Base-by-base conservation (phyloP, 2,113 vertebrate species). In the Sorex araneus region DNA sequence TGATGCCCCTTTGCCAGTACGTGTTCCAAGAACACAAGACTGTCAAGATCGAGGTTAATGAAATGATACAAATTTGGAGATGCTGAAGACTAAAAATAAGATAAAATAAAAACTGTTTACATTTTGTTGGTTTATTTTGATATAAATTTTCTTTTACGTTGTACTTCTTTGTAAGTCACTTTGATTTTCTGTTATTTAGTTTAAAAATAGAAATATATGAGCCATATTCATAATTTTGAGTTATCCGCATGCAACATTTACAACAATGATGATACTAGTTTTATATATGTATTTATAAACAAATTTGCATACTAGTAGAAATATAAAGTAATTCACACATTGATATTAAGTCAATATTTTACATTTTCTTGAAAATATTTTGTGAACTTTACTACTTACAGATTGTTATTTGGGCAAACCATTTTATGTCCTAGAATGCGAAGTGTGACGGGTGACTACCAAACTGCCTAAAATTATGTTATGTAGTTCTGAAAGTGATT, bases 341-440 rank as follows among this genome's bases (percentile, higher is more conserved):
- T 90, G 36, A 82, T 82, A 67, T 11, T 79, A 70, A 84, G 70
- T 78, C 88, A 45, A 6, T 89, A 30, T 71, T 78, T 84, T 90
- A 67, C 50, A 21, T 80, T 89, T 89, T 75, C 34, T 87, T 84
- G 6, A 77, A 88, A 88, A 25, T 75, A 9, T 92, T 93, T 43
- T 92, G 11, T 83, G 16, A 54, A 32, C 73, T 89, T 78, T 92
- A 79, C 1, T n/a, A 60, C 36, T 47, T 85, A 78, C 0, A 25
- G 67, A 60, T 91, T 2, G 30, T 77, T 92, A 1, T 92, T 95
- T 30, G 64, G 36, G 8, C n/a, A 15, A 9, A 40, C 40, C n/a
- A n/a, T n/a, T n/a, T n/a, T n/a, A n/a, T 89, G 67, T 45, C 25
- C 43, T 89, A 5, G 2, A 11, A 91, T 54, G 63, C 78, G 47